phyloP scores from a whole-genome alignment of 2,113 vertebrate genomes.

The Rhynchomys soricoides region DNA sequence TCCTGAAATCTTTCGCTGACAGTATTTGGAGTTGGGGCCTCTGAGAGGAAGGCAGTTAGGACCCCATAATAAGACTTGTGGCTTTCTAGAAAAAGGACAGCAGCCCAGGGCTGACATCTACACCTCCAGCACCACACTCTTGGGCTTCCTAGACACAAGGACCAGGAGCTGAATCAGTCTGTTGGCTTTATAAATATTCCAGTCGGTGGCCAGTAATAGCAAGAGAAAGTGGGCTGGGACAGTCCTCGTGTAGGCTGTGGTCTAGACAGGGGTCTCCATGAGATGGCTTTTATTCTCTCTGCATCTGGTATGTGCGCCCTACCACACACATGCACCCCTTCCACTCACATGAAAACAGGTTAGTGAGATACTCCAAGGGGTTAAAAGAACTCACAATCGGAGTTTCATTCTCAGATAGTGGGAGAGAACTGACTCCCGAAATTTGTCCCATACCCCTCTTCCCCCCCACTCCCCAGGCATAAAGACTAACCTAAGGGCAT shows the following conservation, averaged over 20 bases:
- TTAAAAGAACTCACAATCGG: neutral
- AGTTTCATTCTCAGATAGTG: neutral
- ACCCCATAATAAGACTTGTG: neutral
- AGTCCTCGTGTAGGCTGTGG: neutral
- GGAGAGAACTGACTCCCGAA: neutral
- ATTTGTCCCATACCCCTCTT: neutral
- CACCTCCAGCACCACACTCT: neutral
- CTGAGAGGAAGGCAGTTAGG: neutral
- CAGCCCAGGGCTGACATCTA: neutral
- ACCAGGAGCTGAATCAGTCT: neutral
- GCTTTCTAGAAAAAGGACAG: neutral
- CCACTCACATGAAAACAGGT: neutral
- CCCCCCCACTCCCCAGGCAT: too few relatives aligned
- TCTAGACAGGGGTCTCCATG: neutral
- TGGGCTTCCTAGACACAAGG: neutral
- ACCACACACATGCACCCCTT: neutral
- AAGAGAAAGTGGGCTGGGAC: neutral
- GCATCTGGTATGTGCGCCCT: neutral
- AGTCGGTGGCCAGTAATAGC: neutral
- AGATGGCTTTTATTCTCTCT: accelerated
- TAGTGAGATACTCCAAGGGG: neutral
- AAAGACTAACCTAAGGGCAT: neutral
- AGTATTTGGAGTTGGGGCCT: neutral
- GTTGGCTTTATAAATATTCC: neutral
- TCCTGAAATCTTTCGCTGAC: neutral